A percentile compares a stretch with the other conserved stretches of the same genome.
These are phyloP conservation scores for Habropoda laboriosa DNA, from an alignment of 1,140 invertebrate genomes.

Conservation along the genomic window DNA sequence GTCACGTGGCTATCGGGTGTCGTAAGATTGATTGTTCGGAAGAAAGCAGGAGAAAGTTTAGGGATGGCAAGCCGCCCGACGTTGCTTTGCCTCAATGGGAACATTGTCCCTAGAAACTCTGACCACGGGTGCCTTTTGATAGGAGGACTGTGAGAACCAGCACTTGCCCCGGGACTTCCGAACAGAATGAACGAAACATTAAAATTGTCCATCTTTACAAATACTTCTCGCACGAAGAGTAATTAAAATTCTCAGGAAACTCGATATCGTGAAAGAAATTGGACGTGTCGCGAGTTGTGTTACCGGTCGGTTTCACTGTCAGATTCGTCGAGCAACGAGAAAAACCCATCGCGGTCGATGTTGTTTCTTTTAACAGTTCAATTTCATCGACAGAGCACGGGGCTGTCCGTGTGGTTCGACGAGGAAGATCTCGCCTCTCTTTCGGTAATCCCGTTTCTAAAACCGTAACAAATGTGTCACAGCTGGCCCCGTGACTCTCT, in stretches of 20 bases:
- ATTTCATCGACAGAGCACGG: background rate
- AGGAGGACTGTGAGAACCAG: too few species aligned
- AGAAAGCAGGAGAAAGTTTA: too few species aligned
- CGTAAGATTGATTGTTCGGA: too few species aligned
- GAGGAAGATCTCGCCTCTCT: slow-evolving; percentile 1
- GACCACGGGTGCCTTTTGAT: too few species aligned
- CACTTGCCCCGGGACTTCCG: too few species aligned
- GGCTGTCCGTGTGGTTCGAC: slow-evolving; percentile 14
- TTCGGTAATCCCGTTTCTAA: slow-evolving; percentile 12
- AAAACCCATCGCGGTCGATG: background rate
- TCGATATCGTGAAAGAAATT: background rate
- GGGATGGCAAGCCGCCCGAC: too few species aligned
- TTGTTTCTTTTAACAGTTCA: background rate
- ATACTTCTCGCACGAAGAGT: too few species aligned
- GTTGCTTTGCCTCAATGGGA: too few species aligned
- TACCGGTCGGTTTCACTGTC: background rate
- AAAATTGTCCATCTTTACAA: too few species aligned
- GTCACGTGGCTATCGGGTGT: too few species aligned
- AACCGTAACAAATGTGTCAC: slow-evolving; percentile 37
- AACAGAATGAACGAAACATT: too few species aligned
- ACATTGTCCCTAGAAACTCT: too few species aligned
- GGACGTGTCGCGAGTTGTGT: background rate
- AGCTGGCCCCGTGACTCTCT: background rate
- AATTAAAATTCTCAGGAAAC: background rate
- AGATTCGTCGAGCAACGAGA: background rate